Percentiles rank a stretch among this genome's conserved stretches.
phyloP scores from a whole-genome alignment of 2,113 vertebrate genomes.

The Nothobranchius furzeri region DNA sequence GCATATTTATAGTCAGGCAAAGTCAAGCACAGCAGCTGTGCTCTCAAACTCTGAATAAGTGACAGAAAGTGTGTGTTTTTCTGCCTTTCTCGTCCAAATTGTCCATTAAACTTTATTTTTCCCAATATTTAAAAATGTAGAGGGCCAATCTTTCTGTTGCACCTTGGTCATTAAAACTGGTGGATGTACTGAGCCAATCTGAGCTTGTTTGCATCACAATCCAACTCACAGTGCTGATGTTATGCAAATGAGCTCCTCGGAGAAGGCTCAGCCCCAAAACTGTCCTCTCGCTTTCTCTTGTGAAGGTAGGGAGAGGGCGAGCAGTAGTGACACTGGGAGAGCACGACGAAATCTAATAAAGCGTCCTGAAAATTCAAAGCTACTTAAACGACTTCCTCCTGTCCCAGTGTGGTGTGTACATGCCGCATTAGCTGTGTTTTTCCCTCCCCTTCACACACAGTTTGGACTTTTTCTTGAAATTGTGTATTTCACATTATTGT shows the following conservation, averaged over 20 bases:
- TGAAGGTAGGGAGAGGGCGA: slow-evolving; percentile 46
- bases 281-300: slow-evolving; percentile 61
- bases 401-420: slow-evolving; percentile 4
- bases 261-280: slow-evolving; percentile 67
- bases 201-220: slow-evolving; percentile 80
- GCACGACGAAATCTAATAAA: slow-evolving; percentile 50
- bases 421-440: background rate
- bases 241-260: slow-evolving; percentile 78
- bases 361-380: slow-evolving; percentile 44
- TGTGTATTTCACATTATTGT: slow-evolving; percentile 32
- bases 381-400: slow-evolving; percentile 24
- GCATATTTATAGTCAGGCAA: background rate
- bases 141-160: slow-evolving; percentile 11
- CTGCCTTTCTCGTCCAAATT: slow-evolving; percentile 9
- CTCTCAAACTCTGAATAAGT: background rate
- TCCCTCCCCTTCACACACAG: background rate
- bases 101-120: slow-evolving; percentile 17
- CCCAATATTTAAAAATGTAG: background rate
- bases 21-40: no score
- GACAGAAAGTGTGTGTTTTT: background rate
- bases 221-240: slow-evolving; percentile 71
- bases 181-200: slow-evolving; percentile 66
- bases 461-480: slow-evolving; percentile 2
- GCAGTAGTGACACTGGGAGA: slow-evolving; percentile 49
- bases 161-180: slow-evolving; percentile 62